Evolutionary conservation across 1,140 invertebrate species (phyloP), one percentile per base, ranked within the genome.

Genomic region (Melanaphis sacchari): DNA sequence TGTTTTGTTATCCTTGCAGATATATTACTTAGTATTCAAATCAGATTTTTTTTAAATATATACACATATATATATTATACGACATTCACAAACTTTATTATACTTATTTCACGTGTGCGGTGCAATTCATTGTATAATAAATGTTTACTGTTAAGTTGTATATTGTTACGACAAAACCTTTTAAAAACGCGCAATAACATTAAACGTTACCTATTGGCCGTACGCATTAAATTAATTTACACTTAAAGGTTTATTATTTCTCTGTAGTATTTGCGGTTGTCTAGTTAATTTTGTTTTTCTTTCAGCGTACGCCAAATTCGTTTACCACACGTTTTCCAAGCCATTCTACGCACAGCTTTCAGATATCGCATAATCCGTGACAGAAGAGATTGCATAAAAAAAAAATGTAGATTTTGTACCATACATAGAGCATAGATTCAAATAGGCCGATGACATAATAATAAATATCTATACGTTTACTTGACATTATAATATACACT

Each of bases 281-380:
- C 85, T n/a, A 93, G 91, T 93, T 85, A 81, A 82, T 82, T 93
- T 93, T 93, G 81, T 93, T 93, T 93, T 93, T 93, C 81, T 93
- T 93, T 93, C 91, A 93, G 91, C 46, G 81, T 52, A 54, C 91
- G 91, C 26, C 81, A 85, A 49, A 54, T 84, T 85, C 59, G 81
- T 85, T 52, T 85, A 85, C 46, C 81, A 36, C 85, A 52, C 91
- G 41, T 85, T 84, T 85, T 52, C 91, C 91, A 52, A 93, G 91
- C 40, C 91, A 43, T 8, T 82, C 91, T 49, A 52, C 91, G 91
- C 38, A 81, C 91, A 93, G 31, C 66, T 93, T 84, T 93, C 81
- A 38, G 91, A 93, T 82, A 85, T 36, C 36, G 46, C 91, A 93
- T 84, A 54, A 38, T 49, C 49, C 49, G 46, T 93, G 91, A 85